phyloP scores from a whole-genome alignment of 2,113 vertebrate species.

The Phocoena phocoena region DNA sequence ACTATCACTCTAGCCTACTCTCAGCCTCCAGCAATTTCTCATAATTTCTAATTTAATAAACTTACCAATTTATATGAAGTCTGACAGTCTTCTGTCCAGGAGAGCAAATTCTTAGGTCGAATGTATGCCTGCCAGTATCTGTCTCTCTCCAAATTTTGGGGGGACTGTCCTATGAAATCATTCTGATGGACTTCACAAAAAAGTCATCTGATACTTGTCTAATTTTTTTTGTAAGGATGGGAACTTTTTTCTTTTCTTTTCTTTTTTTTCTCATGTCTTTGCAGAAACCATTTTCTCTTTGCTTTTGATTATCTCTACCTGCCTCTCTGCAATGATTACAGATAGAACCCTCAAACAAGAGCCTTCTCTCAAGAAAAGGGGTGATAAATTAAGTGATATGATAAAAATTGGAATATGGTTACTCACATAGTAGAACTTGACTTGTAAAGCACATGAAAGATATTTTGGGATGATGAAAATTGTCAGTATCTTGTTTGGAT shows the following conservation, averaged over 20 bases:
- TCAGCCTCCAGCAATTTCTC: background rate
- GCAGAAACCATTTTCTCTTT: background rate
- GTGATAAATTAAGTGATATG: background rate
- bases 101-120: background rate
- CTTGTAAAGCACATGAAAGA: background rate
- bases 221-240: background rate
- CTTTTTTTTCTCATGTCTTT: background rate
- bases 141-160: background rate
- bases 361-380: background rate
- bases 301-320: background rate
- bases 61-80: background rate
- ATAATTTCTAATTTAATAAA: background rate
- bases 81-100: background rate
- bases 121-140: background rate
- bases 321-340: background rate
- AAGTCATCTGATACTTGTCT: background rate
- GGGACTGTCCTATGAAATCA: background rate
- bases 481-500: background rate
- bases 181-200: background rate
- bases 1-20: background rate
- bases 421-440: background rate
- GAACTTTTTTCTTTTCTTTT: background rate
- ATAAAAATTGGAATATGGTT: background rate
- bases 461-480: background rate
- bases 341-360: background rate